A percentile compares a stretch with the other conserved stretches of the same genome.
These are phyloP conservation scores for Balearica regulorum DNA, from an alignment of 2,797 vertebrate species.

Conservation along the genomic window DNA sequence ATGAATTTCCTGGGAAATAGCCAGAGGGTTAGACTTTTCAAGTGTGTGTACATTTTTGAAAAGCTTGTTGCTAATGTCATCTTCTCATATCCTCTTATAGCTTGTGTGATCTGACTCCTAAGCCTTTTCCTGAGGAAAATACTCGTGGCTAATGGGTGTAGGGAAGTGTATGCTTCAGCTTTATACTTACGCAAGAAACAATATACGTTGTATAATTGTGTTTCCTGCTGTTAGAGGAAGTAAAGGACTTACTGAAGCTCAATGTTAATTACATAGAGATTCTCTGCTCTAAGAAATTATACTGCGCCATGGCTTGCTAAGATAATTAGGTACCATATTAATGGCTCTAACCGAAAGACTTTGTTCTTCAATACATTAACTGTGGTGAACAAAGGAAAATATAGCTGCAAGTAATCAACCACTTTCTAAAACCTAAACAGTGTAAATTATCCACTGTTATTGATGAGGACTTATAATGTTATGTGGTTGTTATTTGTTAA, in stretches of 20 bases:
- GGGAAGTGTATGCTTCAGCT: neutral
- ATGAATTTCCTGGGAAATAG: neutral
- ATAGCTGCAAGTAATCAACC: neutral
- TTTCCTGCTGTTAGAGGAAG: neutral
- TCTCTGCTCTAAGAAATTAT: neutral
- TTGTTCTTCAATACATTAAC: neutral
- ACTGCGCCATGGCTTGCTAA: neutral
- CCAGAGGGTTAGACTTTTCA: neutral
- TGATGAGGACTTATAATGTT: neutral
- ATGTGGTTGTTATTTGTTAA: neutral
- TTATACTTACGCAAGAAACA: neutral
- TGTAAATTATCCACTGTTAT: neutral
- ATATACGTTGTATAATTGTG: neutral
- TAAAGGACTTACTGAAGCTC: neutral
- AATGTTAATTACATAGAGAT: neutral
- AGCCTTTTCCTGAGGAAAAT: neutral
- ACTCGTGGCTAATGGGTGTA: neutral
- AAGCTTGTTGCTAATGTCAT: neutral
- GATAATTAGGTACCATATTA: slow-evolving; percentile 1
- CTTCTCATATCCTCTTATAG: neutral
- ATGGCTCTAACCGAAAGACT: neutral
- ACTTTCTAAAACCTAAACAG: neutral
- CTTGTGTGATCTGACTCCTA: neutral
- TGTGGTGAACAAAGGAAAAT: neutral
- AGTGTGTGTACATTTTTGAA: neutral